A percentile compares a stretch with the other conserved stretches of the same genome.
phyloP scores from a whole-genome alignment of 2,113 vertebrate species.

The Antidorcas marsupialis region DNA sequence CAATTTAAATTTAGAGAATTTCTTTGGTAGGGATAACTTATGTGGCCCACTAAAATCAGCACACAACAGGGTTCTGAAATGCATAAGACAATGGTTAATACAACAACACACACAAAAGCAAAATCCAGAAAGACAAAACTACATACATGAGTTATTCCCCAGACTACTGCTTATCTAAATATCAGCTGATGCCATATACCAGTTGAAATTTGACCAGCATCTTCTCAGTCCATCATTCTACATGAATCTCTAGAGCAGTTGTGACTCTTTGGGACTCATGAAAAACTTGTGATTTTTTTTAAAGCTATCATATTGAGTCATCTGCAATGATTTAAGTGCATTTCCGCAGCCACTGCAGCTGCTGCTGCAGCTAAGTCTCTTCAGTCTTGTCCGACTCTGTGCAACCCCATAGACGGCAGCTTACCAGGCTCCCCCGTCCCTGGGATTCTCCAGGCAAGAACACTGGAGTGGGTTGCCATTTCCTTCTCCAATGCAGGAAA shows the following conservation, averaged over 20 bases:
- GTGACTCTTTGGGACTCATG: neutral
- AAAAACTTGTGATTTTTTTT: neutral
- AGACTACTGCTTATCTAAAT: neutral
- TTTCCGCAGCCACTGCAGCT: neutral
- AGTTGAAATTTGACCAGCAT: neutral
- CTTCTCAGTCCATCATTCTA: neutral
- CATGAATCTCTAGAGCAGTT: neutral
- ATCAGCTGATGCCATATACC: neutral
- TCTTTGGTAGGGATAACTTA: neutral
- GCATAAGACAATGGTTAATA: neutral
- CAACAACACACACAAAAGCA: neutral
- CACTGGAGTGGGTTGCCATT: too few species aligned
- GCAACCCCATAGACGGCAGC: accelerated
- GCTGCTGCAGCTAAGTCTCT: too few species aligned
- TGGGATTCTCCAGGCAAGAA: too few species aligned
- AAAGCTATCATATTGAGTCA: neutral
- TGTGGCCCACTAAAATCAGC: neutral
- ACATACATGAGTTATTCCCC: neutral
- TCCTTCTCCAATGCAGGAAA: too few species aligned
- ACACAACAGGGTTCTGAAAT: neutral
- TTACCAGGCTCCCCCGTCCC: too few species aligned
- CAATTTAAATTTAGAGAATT: neutral
- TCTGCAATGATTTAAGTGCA: neutral
- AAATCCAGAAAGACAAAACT: neutral
- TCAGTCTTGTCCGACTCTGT: too few species aligned